These are phyloP conservation scores for Etheostoma cragini DNA, from an alignment of 2,113 vertebrate genomes.

Conservation along the genomic window DNA sequence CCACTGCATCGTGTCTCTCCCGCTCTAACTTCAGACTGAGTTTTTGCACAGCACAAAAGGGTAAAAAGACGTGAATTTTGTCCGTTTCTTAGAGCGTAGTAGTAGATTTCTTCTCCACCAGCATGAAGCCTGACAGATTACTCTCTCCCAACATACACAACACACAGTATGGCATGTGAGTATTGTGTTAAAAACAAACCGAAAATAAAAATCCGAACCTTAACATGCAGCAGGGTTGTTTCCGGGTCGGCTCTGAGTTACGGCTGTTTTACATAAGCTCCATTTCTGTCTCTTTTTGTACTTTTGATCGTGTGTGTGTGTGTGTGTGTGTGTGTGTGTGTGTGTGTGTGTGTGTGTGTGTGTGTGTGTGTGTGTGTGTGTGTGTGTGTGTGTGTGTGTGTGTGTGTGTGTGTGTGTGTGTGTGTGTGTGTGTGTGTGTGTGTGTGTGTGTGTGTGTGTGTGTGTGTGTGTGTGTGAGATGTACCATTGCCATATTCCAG, in stretches of 20 bases:
- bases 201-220: background rate
- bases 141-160: background rate
- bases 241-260: background rate
- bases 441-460: background rate
- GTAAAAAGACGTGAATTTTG: background rate
- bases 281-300: background rate
- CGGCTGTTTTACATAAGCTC: constrained; percentile 12
- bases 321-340: no score
- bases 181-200: background rate
- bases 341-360: no score
- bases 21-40: background rate
- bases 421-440: constrained; percentile 27
- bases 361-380: constrained; percentile 25
- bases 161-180: background rate
- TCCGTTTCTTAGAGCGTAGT: background rate
- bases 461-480: constrained; percentile 24
- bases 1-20: background rate
- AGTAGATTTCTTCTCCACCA: background rate
- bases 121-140: background rate
- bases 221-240: background rate
- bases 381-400: constrained; percentile 19
- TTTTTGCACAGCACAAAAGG: background rate
- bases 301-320: no score
- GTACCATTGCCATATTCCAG: constrained; percentile 41
- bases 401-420: background rate